Base-by-base conservation (phyloP, 2,888 invertebrate genomes). In the Mellilla xanthometata region DNA sequence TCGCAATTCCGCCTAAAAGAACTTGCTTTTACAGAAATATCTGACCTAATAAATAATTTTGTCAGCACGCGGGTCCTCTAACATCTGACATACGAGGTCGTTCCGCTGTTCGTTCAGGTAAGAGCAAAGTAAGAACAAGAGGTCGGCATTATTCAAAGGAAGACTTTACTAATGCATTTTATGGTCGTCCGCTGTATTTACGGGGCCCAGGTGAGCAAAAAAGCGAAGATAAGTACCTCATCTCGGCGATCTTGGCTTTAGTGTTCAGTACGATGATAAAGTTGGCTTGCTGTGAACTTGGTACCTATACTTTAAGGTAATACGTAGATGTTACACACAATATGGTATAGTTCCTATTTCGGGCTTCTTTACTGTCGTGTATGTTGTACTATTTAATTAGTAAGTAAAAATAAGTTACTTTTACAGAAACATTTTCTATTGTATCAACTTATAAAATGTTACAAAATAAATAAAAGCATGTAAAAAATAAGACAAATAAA, bases 121-220 rank as follows among this genome's bases (percentile, higher is more conserved):
- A 67, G 67, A 65, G 35, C 31, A 35, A 32, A 8, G 45, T 38
- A 48, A 53, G 50, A 53, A 51, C 46, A 50, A 72, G 68, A 65
- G 54, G 66, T 66, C 49, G 59, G 68, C 78, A 80, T 84, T 84
- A 81, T 81, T 84, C 81, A 82, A 76, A 74, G 72, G 63, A 70
- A 76, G 77, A 75, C 73, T 79, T 24, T 81, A 82, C 81, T 83
- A 83, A 84, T 83, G 82, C 82, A 82, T 83, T 84, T 82, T 81
- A 84, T 78, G 84, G 76, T 72, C 76, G 72, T 68, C 65, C 69
- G 72, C 70, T 73, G 77, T 81, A 84, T 84, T 84, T 82, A 83
- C 73, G 82, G 75, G 81, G 66, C 81, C 72, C 83, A 82, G 81
- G 82, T 83, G 81, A 70, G 65, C 63, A 70, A 72, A 69, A 75